Evolutionary conservation across 2,113 vertebrate genomes (phyloP).

Genomic region (Dipodomys spectabilis): DNA sequence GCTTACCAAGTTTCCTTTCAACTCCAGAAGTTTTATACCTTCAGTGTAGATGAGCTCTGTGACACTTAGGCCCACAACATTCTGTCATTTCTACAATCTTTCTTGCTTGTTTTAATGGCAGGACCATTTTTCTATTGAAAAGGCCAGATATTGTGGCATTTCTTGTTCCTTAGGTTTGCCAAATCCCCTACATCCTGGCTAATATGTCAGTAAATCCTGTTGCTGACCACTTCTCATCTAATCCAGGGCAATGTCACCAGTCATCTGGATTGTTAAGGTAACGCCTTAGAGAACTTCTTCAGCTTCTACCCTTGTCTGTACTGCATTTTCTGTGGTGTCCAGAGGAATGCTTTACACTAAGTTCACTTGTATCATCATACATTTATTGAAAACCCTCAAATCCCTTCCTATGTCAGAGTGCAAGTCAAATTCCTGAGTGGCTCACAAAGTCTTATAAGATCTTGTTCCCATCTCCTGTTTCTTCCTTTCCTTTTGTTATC

Average conservation of each 20-base stretch:
- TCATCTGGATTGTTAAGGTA: not conserved
- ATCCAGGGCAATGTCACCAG: not conserved
- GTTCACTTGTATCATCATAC: not conserved
- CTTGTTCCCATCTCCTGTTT: not conserved
- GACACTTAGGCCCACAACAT: not conserved
- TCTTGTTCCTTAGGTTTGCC: not conserved
- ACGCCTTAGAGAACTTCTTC: not conserved
- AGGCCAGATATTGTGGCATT: not conserved
- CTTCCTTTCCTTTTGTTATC: not conserved
- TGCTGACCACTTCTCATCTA: fast-evolving
- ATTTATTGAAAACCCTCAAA: not conserved
- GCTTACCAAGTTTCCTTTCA: not conserved
- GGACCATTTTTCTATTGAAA: not conserved
- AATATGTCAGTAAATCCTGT: not conserved
- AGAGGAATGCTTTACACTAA: not conserved
- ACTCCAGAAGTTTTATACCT: not conserved
- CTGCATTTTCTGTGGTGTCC: not conserved
- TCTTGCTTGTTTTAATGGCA: not conserved
- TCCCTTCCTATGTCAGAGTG: not conserved
- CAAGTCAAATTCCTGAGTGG: not conserved
- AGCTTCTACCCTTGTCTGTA: not conserved
- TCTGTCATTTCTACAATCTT: not conserved
- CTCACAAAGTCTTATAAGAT: not conserved
- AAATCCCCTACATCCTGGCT: not conserved
- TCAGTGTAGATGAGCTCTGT: not conserved